Base-by-base conservation (phyloP, 2,888 invertebrate species). In the Saturnia pavonia region DNA sequence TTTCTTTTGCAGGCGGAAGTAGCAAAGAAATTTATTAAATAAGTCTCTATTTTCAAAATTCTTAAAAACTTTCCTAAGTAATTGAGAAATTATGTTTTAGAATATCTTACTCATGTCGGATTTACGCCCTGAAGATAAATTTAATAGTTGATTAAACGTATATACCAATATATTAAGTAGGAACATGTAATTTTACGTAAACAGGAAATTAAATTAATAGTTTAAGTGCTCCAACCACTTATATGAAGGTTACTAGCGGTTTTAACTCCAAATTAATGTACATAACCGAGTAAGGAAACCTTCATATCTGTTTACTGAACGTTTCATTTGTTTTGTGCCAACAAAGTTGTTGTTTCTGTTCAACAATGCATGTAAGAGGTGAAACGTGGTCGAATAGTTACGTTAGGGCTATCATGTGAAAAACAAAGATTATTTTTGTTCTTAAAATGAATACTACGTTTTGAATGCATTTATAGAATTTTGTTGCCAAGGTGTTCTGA, bases 291-390 rank as follows among this genome's bases (percentile, higher is more conserved):
- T 42, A 42, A 22, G 51, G 54, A 27, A 27, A 54, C 43, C 63
- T 65, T 69, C 42, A 67, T 66, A 66, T 51, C 66, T 54, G 48
- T 34, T 70, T 51, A 70, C 54, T 40, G 70, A 70, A 54, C 65
- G 66, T 67, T 70, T 67, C 51, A 70, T 67, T 70, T 70, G 54
- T 70, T 70, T 57, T 40, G 42, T 67, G 70, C 51, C 40, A 70
- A 70, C 70, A 70, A 60, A 66, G 66, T 42, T 66, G 66, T 66
- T 67, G 40, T 40, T 54, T 63, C n/a, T 12, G 69, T 69, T 57
- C 34, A 69, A 69, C 69, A 69, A 51, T 48, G 48, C 65, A n/a
- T 65, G 65, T 51, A 65, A 69, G 69, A 40, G 69, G 57, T 60
- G 25, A 14, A 43, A 43, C 19, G 60, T 27, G 51, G 25, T 42